These are phyloP conservation scores for Brachypalpus laphriformis DNA, from an alignment of 2,888 invertebrate species.

Conservation along the genomic window DNA sequence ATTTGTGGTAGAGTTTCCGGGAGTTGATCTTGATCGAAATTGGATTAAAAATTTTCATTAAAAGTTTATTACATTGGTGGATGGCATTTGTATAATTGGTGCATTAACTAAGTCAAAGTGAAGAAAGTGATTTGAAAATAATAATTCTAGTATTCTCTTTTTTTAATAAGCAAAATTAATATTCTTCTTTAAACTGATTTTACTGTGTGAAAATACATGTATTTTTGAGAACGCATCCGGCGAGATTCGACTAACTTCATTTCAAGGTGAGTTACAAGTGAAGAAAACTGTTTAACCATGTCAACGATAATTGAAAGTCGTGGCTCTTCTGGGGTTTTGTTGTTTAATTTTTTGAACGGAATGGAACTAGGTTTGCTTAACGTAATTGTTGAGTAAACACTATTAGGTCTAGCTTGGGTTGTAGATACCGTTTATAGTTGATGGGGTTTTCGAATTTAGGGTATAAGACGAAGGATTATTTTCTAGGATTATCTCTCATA, in stretches of 20 bases:
- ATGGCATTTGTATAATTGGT: conserved; percentile 37
- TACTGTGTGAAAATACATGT: conserved; percentile 21
- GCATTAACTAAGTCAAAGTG: conserved; percentile 62
- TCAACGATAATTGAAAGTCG: conserved; percentile 17
- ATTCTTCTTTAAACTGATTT: conserved; percentile 11
- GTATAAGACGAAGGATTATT: no score
- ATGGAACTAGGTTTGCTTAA: not conserved
- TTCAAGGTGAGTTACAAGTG: conserved; percentile 49
- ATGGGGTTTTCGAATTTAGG: no score
- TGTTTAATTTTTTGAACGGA: not conserved
- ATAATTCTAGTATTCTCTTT: no score
- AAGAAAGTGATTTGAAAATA: conserved; percentile 21
- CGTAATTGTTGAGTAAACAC: not conserved
- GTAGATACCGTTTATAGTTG: no score
- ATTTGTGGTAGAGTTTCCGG: conserved; percentile 69
- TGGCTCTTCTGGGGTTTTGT: not conserved
- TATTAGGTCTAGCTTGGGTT: not conserved
- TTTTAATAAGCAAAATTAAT: not conserved
- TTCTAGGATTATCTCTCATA: no score
- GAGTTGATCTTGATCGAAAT: conserved; percentile 37
- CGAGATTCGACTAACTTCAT: not conserved
- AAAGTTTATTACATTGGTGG: not conserved
- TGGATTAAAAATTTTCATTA: conserved; percentile 34
- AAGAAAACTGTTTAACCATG: conserved; percentile 34
- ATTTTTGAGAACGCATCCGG: not conserved